Base-by-base conservation (phyloP, 2,888 invertebrate genomes). In the Gnatocerus cornutus region DNA sequence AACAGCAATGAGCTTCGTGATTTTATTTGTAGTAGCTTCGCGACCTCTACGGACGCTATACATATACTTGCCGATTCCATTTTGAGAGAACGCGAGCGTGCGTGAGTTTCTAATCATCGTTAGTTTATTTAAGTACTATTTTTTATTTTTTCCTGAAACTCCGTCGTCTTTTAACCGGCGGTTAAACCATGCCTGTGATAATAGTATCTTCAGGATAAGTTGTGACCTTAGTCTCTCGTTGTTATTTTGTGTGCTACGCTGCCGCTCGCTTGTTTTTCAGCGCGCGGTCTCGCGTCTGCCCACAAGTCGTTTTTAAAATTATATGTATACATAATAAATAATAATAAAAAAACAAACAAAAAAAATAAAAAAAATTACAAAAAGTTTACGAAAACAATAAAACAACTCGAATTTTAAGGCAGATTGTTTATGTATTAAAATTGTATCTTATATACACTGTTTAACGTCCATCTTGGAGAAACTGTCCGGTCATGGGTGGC, bases 131-230 rank as follows among this genome's bases (percentile, higher is more conserved):
- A 45, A 30, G 30, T 53, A 52, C 12, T 61, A 52, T 71, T 65
- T 21, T 59, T 69, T 68, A 55, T 64, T 69, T 66, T 69, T 48
- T 66, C 72, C 71, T 74, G 71, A 76, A 77, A 75, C 69, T 72
- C 76, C 73, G 74, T 68, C 70, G 76, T 55, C 50, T 64, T 69
- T 55, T 69, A 68, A 58, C 46, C 77, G 76, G 73, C 76, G 74
- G 81, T 80, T 79, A 83, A 87, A 88, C 87, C 87, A 88, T 87
- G 89, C 89, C 89, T 89, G 89, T 89, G 89, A 89, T 89, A 89
- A 88, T 89, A 89, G 88, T 88, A 89, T 89, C 88, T 89, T 89
- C 88, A 88, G 89, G 88, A 89, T 89, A 88, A 88, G 88, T 89
- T 89, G 88, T 89, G 89, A 89, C 88, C 88, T 89, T 89, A 88